These are phyloP conservation scores for Labeo catla DNA, from an alignment of 2,113 vertebrate genomes.

Conservation along the genomic window DNA sequence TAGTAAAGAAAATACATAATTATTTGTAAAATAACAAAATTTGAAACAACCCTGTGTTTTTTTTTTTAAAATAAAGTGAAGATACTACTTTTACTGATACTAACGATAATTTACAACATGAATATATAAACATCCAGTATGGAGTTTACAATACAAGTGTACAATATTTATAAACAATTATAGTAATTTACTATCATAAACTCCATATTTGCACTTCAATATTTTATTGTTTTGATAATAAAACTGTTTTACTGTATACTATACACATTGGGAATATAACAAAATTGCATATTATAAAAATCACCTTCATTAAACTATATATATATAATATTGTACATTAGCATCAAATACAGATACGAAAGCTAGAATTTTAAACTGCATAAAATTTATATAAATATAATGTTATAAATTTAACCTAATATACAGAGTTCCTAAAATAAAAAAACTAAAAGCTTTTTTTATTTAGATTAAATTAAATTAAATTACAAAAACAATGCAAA, in stretches of 20 bases:
- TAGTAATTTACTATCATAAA: not conserved
- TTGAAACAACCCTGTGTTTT: not conserved
- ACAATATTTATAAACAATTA: not conserved
- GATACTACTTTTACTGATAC: too few relatives aligned
- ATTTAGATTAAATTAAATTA: not conserved
- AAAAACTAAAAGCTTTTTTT: not conserved
- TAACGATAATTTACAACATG: too few relatives aligned
- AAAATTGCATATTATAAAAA: not conserved
- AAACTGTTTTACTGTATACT: not conserved
- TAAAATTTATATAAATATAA: not conserved
- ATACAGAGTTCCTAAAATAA: not conserved
- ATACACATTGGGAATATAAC: not conserved
- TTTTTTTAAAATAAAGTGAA: not conserved
- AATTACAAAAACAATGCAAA: not conserved
- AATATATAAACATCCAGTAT: too few relatives aligned
- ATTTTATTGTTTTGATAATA: not conserved
- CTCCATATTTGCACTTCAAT: not conserved
- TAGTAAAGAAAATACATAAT: not conserved
- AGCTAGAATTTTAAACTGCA: not conserved
- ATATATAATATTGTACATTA: not conserved
- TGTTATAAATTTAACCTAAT: not conserved
- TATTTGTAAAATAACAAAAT: not conserved
- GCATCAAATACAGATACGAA: not conserved
- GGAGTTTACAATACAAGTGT: too few relatives aligned
- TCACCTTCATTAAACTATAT: not conserved